A percentile compares a stretch with the other conserved stretches of the same genome.
Conservation (phyloP, 2,888 invertebrate genomes). For the Galerucella pusilla region DNA sequence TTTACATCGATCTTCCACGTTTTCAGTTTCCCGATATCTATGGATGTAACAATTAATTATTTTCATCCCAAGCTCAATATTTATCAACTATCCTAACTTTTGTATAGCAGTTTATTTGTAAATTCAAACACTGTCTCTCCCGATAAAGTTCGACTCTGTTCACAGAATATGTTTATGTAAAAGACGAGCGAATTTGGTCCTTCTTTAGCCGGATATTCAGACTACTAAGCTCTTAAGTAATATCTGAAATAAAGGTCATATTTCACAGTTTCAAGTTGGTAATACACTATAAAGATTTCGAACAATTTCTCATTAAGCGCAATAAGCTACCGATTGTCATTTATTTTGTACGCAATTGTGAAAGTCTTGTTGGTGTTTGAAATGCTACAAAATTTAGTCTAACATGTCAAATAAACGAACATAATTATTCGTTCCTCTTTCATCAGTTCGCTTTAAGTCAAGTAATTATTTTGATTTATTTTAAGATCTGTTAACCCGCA, state of each 20-base stretch:
- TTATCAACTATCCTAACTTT: too few relatives aligned
- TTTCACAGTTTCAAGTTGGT: constrained; percentile 45
- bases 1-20: too few relatives aligned
- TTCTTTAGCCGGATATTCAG: constrained; percentile 34
- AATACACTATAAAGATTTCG: constrained; percentile 63
- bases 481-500: constrained; percentile 18
- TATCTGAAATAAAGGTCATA: constrained; percentile 51
- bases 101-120: not conserved
- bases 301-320: constrained; percentile 65
- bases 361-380: constrained; percentile 59
- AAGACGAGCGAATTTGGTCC: constrained; percentile 49
- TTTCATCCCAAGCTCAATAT: too few relatives aligned
- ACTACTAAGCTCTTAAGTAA: constrained; percentile 40
- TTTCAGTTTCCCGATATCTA: too few relatives aligned
- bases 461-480: constrained; percentile 53
- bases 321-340: constrained; percentile 65
- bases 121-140: not conserved
- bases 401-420: constrained; percentile 62
- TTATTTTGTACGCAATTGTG: constrained; percentile 64
- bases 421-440: constrained; percentile 56
- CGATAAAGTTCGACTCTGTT: not conserved
- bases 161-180: constrained; percentile 44
- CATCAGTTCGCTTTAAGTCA: constrained; percentile 17
- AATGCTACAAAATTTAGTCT: constrained; percentile 56
- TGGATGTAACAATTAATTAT: too few relatives aligned